A percentile compares a stretch with the other conserved stretches of the same genome.
Evolutionary conservation across 2,888 invertebrate species (phyloP).

Genomic region (Smittia aterrima): DNA sequence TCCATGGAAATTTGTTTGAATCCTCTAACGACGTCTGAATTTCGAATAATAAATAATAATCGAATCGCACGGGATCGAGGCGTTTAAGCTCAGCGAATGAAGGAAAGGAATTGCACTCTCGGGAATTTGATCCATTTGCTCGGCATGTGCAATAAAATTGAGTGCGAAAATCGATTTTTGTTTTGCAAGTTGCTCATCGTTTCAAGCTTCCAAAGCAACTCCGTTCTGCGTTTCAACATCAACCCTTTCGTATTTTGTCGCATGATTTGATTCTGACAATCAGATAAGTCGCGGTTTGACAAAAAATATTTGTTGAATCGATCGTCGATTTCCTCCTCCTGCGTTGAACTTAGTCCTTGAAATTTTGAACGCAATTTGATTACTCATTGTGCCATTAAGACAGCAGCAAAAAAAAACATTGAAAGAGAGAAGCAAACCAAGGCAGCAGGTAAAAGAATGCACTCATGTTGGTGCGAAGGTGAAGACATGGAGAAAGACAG

Average conservation of each 20-base stretch:
- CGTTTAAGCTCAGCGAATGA: neutral
- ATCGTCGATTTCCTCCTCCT: neutral
- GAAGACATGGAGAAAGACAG: conserved; percentile 2
- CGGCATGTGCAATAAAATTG: neutral
- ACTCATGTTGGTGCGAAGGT: neutral
- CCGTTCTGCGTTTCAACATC: no score
- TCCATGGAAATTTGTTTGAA: conserved; percentile 26
- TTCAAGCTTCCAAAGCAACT: no score
- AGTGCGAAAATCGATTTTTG: neutral
- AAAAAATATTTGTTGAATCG: neutral
- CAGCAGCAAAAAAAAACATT: no score
- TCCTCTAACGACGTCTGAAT: conserved; percentile 32
- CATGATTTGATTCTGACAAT: no score
- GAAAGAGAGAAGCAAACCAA: neutral
- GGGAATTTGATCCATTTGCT: no score
- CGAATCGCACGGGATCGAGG: neutral
- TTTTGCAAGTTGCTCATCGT: neutral
- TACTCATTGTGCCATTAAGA: no score
- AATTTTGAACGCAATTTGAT: no score
- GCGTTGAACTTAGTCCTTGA: no score
- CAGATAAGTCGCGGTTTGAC: no score
- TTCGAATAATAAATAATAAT: neutral
- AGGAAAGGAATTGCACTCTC: neutral
- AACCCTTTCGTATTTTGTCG: no score
- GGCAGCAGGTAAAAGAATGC: neutral